A percentile compares a stretch with the other conserved stretches of the same genome.
Evolutionary conservation across 2,888 invertebrate genomes (phyloP).

Genomic region (Diarsia dahlii): DNA sequence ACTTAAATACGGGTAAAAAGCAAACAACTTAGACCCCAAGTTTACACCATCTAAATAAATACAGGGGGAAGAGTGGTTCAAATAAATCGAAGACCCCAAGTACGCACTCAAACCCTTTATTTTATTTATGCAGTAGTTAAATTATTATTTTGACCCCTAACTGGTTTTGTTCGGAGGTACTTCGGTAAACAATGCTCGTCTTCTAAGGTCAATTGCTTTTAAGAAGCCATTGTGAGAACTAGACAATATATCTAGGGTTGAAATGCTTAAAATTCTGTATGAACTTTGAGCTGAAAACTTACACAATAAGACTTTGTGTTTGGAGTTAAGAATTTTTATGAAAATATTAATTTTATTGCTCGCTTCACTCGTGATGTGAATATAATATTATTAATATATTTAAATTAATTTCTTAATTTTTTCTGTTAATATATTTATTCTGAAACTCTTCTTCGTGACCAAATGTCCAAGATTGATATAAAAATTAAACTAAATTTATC

Average conservation of each 20-base stretch:
- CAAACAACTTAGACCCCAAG: conserved; percentile 24
- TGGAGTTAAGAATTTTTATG: background rate
- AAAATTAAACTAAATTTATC: background rate
- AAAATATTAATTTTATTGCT: background rate
- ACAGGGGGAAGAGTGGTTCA: conserved; percentile 9
- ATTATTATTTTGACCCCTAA: conserved; percentile 52
- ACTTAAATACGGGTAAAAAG: conserved; percentile 27
- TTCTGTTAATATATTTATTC: background rate
- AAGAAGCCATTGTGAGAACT: conserved; percentile 25
- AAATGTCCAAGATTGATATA: background rate
- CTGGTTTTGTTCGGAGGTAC: conserved; percentile 29
- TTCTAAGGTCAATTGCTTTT: conserved; percentile 25
- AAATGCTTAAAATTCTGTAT: conserved; percentile 14
- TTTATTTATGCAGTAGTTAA: conserved; percentile 51
- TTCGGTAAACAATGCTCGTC: conserved; percentile 36
- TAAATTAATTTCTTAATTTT: too few species aligned
- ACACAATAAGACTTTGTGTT: background rate
- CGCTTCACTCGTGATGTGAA: background rate
- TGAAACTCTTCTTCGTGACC: background rate
- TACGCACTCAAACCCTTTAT: conserved; percentile 49
- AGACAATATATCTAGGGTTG: conserved; percentile 3
- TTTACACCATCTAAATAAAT: conserved; percentile 31
- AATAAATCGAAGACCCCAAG: conserved; percentile 39
- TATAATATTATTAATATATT: too few species aligned
- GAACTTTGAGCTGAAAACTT: background rate